Conservation (phyloP, 2,888 invertebrate species). For the Fragum whitleyi region DNA sequence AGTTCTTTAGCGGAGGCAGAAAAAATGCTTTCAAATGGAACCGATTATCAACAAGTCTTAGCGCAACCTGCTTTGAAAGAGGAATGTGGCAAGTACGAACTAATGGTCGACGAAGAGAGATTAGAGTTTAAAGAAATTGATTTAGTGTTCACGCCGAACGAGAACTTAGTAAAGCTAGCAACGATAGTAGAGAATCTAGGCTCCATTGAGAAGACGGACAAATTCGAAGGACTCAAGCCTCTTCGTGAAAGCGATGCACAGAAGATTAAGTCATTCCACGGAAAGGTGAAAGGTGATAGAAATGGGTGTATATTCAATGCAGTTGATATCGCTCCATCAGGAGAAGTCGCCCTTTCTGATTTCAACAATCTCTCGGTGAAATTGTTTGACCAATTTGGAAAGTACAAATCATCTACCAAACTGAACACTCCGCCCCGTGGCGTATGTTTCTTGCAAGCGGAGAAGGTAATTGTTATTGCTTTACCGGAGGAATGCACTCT, state of each 20-base stretch:
- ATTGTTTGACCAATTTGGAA: slow-evolving; percentile 60
- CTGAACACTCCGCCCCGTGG: slow-evolving; percentile 61
- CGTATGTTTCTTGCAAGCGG: slow-evolving; percentile 51
- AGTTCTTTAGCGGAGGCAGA: slow-evolving; percentile 46
- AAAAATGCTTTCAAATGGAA: slow-evolving; percentile 37
- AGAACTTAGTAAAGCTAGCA: slow-evolving; percentile 50
- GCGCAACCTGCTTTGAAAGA: slow-evolving; percentile 51
- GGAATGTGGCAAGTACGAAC: slow-evolving; percentile 57
- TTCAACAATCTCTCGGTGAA: slow-evolving; percentile 62
- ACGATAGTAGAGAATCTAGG: slow-evolving; percentile 58
- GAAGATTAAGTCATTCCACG: slow-evolving; percentile 58
- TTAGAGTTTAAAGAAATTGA: slow-evolving; percentile 61
- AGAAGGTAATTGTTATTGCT: slow-evolving; percentile 55
- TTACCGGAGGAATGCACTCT: slow-evolving; percentile 63
- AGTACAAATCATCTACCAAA: slow-evolving; percentile 56
- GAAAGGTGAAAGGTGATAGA: slow-evolving; percentile 60
- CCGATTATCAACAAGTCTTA: slow-evolving; percentile 57
- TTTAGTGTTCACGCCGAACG: slow-evolving; percentile 56
- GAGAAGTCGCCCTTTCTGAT: slow-evolving; percentile 62
- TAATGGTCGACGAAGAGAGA: slow-evolving; percentile 58
- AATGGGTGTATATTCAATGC: slow-evolving; percentile 64
- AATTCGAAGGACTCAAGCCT: slow-evolving; percentile 44
- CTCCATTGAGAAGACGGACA: slow-evolving; percentile 57
- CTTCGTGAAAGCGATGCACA: slow-evolving; percentile 57
- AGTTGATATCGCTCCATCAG: slow-evolving; percentile 56